Conservation (phyloP, 2,113 vertebrate genomes). For the Coryphaenoides rupestris region DNA sequence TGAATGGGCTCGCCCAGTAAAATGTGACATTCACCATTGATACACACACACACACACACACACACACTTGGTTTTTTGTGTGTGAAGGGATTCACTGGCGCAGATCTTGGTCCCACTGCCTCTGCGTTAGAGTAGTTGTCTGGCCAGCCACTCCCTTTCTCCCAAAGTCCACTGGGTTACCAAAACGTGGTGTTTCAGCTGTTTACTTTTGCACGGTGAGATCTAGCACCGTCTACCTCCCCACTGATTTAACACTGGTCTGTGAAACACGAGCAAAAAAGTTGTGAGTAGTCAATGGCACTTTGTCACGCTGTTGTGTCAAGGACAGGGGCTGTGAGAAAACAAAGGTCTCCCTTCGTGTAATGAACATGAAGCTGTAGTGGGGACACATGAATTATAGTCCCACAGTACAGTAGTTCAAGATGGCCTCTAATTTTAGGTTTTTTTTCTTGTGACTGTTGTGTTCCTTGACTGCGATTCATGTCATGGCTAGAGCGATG, state of each 20-base stretch:
- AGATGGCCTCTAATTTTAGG: too few species aligned
- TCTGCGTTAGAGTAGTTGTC: background rate
- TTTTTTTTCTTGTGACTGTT: too few species aligned
- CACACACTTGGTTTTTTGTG: constrained; percentile 24
- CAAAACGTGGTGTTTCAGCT: background rate
- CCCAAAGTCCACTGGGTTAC: constrained; percentile 2
- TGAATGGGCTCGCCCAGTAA: background rate
- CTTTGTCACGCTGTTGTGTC: constrained; percentile 30
- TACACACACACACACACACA: too few species aligned
- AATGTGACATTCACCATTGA: background rate
- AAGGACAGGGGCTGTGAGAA: background rate
- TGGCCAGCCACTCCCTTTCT: constrained; percentile 62
- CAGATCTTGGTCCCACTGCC: background rate
- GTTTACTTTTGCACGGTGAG: too few species aligned
- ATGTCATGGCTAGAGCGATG: too few species aligned
- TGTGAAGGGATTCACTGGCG: background rate
- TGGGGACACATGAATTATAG: too few species aligned
- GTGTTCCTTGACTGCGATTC: too few species aligned
- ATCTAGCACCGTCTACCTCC: too few species aligned
- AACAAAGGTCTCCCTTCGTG: too few species aligned
- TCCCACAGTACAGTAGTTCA: too few species aligned
- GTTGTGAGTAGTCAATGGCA: constrained; percentile 23
- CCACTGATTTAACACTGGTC: constrained; percentile 21
- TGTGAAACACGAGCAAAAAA: background rate
- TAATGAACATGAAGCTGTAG: too few species aligned